Evolutionary conservation across 2,888 invertebrate species (phyloP).

Genomic region (Nemapogon koenigi): DNA sequence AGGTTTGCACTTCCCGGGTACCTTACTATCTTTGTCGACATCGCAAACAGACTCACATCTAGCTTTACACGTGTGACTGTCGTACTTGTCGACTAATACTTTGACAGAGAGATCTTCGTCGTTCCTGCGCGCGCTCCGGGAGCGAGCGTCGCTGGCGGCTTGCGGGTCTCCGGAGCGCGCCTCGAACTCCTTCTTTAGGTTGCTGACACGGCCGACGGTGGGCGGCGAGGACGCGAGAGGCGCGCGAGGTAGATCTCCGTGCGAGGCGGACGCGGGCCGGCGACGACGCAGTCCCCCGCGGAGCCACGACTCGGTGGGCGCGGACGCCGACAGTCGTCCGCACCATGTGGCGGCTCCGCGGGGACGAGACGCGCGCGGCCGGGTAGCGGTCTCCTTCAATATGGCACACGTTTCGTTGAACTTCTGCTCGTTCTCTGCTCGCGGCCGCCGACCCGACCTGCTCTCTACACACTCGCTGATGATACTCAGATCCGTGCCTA

Average conservation of each 20-base stretch:
- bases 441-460: constrained; percentile 21
- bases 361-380: constrained; percentile 39
- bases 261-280: constrained; percentile 41
- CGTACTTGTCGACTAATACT: constrained; percentile 79
- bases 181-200: constrained; percentile 88
- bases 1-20: constrained; percentile 27
- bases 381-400: constrained; percentile 47
- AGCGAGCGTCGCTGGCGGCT: constrained; percentile 24
- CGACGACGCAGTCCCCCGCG: constrained; percentile 46
- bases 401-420: constrained; percentile 67
- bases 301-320: constrained; percentile 66
- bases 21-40: constrained; percentile 6
- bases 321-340: constrained; percentile 66
- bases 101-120: constrained; percentile 72
- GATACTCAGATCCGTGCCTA: constrained; percentile 37
- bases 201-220: constrained; percentile 79
- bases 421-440: constrained; percentile 46
- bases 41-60: constrained; percentile 26
- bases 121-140: constrained; percentile 22
- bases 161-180: constrained; percentile 65
- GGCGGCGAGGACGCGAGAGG: constrained; percentile 21
- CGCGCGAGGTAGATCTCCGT: constrained; percentile 35
- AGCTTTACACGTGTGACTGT: constrained; percentile 30
- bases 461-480: constrained; percentile 41
- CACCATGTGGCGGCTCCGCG: constrained; percentile 44